A percentile compares a stretch with the other conserved stretches of the same genome.
Conservation (phyloP, 23 tunicate species). For the Clavelina lepadiformis region DNA sequence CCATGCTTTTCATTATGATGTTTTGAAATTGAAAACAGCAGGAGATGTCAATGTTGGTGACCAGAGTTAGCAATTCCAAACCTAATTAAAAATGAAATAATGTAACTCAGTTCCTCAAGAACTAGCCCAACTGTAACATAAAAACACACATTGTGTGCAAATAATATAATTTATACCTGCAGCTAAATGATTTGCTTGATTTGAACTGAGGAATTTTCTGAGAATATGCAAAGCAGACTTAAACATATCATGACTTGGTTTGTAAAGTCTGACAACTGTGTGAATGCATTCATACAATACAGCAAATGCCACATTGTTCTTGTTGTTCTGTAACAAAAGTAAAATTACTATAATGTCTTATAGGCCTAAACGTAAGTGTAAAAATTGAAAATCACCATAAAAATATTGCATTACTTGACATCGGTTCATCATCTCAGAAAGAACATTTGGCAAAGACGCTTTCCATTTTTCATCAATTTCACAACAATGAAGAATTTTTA, state of each 20-base stretch:
- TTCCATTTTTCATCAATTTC: conserved; percentile 3
- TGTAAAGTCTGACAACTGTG: background rate
- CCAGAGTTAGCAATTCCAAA: conserved; percentile 12
- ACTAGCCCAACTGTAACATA: background rate
- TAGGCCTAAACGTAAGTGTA: background rate
- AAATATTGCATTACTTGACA: conserved; percentile 6
- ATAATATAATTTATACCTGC: conserved; percentile 8
- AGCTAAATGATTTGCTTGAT: conserved; percentile 14
- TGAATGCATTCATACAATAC: conserved; percentile 30
- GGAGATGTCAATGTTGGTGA: conserved; percentile 20
- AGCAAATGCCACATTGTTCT: conserved; percentile 15
- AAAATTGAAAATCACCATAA: background rate
- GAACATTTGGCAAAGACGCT: background rate
- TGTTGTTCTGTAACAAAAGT: conserved; percentile 2
- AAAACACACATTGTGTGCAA: background rate
- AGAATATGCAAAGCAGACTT: conserved; percentile 3
- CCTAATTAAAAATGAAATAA: conserved; percentile 12
- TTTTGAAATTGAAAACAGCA: conserved; percentile 23
- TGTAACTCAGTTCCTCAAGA: background rate
- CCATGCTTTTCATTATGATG: conserved; percentile 5
- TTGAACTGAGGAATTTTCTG: conserved; percentile 19
- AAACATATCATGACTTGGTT: conserved; percentile 9
- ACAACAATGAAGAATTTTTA: conserved; percentile 25
- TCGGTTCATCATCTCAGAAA: conserved; percentile 19
- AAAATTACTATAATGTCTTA: too few relatives aligned